Evolutionary conservation across 37 sponge, comb jelly and placozoan species (phyloP), one percentile per base, ranked within the genome.

Genomic region (Sycon ciliatum): DNA sequence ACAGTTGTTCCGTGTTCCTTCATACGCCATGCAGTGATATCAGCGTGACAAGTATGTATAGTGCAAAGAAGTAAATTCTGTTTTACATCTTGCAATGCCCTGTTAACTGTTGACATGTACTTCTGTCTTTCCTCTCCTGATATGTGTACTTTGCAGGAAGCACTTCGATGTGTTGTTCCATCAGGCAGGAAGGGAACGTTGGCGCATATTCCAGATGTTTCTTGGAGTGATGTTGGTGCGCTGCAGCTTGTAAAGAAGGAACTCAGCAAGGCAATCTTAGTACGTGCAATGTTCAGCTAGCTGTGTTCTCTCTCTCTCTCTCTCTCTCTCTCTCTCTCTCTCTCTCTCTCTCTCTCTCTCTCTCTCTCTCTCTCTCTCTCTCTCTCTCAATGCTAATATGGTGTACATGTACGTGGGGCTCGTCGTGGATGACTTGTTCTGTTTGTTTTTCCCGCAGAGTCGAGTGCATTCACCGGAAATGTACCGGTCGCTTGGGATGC

Each of bases 181-280:
- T 92, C 93, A 33, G 81, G 93, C 4, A 92, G 86, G 81, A 53
- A 93, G 18, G 99, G 92, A 39, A 93, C 93, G 34, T 97, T 97
- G 76, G 99, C 86, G 29, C 89, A 93, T 34, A 88, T 97, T 26
- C 99, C 99, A 0, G 88, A 97, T 61, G 80, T 77, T 37, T 86
- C 81, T 1, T 97, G 99, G 99, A 82, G 77, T 40, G 93, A 97
- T 38, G 82, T 97, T 56, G 99, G 99, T 32, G 99, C 99, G 4
- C 79, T 97, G 54, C 74, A 79, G 37, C 74, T 77, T 5, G 57
- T 92, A 36, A 82, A 85, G 56, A 85, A 88, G 39, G 93, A 92
- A 46, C 90, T 97, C 26, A 80, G 80, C 38, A 68, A 92, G 76
- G 78, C 93, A 31, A 92, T 97, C 22, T 67, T 97, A 71, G 93